Conservation (phyloP, 2,113 vertebrate species). For the Ornithorhynchus anatinus region DNA sequence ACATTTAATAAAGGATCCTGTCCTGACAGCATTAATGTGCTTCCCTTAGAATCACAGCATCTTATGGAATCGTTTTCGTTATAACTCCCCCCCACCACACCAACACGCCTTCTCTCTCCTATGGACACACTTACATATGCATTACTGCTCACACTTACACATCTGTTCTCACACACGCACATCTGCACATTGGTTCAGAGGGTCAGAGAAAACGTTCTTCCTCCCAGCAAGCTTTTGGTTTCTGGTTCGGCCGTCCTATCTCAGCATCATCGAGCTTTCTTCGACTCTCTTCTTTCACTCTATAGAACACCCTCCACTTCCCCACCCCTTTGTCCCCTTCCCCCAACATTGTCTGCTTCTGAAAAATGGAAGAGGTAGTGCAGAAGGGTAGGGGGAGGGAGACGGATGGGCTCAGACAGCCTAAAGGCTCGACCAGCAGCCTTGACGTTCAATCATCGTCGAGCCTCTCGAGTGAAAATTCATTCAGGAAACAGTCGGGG, state of each 20-base stretch:
- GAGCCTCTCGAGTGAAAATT: constrained; percentile 67
- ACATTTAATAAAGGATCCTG: neutral
- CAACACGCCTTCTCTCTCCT: neutral
- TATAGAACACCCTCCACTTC: constrained; percentile 21
- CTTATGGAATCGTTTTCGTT: neutral
- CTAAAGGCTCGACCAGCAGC: constrained; percentile 62
- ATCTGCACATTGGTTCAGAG: too few species aligned
- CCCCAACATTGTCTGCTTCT: constrained; percentile 11
- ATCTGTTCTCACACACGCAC: too few species aligned
- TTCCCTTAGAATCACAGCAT: neutral
- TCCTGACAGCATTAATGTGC: neutral
- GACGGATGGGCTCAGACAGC: constrained; percentile 65
- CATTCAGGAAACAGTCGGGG: constrained; percentile 68
- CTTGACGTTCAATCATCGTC: constrained; percentile 71
- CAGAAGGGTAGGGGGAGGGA: constrained; percentile 56
- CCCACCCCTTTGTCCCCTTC: accelerated
- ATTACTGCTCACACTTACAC: too few species aligned
- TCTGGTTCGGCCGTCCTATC: too few species aligned
- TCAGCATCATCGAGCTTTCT: too few species aligned
- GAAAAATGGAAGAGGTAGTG: constrained; percentile 59
- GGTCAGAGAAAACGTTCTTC: too few species aligned
- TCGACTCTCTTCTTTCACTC: too few species aligned
- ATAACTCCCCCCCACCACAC: neutral
- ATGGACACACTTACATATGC: too few species aligned
- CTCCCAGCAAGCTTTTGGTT: too few species aligned